A percentile compares a stretch with the other conserved stretches of the same genome.
Conservation (phyloP, 2,797 vertebrate genomes). For the Propithecus deckenii region DNA sequence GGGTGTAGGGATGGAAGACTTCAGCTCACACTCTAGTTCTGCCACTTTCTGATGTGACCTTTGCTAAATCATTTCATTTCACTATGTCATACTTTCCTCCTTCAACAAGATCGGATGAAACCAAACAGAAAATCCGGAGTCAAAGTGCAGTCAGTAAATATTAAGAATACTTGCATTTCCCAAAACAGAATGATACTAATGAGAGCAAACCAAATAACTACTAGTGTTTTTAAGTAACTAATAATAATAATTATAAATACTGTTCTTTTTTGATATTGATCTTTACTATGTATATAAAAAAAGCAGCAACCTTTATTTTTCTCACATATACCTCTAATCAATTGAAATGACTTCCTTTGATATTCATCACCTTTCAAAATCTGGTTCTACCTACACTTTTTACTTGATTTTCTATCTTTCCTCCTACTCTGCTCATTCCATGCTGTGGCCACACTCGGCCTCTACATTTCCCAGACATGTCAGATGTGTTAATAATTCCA, state of each 20-base stretch:
- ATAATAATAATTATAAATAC: background rate
- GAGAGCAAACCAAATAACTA: background rate
- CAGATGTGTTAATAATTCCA: background rate
- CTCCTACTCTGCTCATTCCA: background rate
- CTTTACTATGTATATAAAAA: background rate
- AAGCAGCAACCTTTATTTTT: background rate
- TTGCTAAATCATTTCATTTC: background rate
- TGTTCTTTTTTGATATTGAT: background rate
- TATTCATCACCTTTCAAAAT: background rate
- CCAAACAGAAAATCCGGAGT: constrained; percentile 2
- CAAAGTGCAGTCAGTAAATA: background rate
- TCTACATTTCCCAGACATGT: background rate
- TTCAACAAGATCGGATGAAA: background rate
- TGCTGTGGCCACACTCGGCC: background rate
- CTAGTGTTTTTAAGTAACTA: background rate
- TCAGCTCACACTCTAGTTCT: background rate
- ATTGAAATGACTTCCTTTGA: background rate
- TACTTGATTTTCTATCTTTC: background rate
- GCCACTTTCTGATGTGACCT: background rate
- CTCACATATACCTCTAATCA: background rate
- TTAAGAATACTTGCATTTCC: background rate
- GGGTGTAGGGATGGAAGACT: background rate
- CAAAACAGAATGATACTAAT: background rate
- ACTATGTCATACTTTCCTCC: background rate
- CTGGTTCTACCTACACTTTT: background rate